Percentiles rank a stretch among this genome's conserved stretches.
Evolutionary conservation across 1,140 invertebrate genomes (phyloP).

Genomic region (Drosophila kepulauana): DNA sequence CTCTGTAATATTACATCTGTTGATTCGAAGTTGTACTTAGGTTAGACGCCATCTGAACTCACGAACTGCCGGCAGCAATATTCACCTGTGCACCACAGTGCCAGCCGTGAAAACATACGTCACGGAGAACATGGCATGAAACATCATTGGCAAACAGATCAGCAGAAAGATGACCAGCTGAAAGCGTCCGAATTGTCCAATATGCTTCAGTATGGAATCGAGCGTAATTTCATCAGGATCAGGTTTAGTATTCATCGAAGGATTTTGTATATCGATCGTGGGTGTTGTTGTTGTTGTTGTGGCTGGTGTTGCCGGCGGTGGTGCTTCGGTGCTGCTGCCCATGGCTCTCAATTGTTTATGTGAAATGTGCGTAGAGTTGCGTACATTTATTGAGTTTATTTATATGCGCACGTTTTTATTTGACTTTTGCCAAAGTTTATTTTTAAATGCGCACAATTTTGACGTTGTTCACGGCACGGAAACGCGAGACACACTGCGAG

Average conservation of each 20-base stretch:
- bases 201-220: conserved; percentile 84
- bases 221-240: conserved; percentile 75
- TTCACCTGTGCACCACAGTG: conserved; percentile 87
- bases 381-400: conserved; percentile 45
- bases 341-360: conserved; percentile 57
- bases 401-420: conserved; percentile 34
- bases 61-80: conserved; percentile 13
- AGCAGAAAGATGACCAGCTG: conserved; percentile 86
- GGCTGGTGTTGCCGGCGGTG: conserved; percentile 25
- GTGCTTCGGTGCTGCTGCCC: conserved; percentile 30
- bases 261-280: conserved; percentile 6
- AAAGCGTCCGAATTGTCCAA: conserved; percentile 87
- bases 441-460: conserved; percentile 42
- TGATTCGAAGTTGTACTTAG: conserved; percentile 13
- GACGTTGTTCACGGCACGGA: conserved; percentile 44
- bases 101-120: conserved; percentile 87
- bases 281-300: too few species aligned
- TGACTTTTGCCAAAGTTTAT: conserved; percentile 42
- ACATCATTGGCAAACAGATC: conserved; percentile 86
- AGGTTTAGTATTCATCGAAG: conserved; percentile 4
- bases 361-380: conserved; percentile 19
- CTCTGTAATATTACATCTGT: conserved; percentile 88
- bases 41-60: conserved; percentile 3
- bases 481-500: conserved; percentile 43
- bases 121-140: conserved; percentile 86